Evolutionary conservation across 1,140 invertebrate genomes (phyloP).

Genomic region (Drepana arcuata): DNA sequence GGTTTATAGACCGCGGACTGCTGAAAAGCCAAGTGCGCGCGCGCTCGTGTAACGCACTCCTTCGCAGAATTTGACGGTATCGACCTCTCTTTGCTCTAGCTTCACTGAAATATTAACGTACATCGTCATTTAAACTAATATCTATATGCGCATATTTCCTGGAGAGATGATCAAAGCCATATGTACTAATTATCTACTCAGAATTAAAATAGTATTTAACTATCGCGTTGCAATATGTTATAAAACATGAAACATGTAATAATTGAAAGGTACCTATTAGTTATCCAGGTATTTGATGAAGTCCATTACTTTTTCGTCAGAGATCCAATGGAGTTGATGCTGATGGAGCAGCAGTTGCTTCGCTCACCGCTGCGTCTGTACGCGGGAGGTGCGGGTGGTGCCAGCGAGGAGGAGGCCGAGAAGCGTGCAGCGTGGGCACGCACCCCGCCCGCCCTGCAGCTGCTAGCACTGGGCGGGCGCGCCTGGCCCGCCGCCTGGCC

Average conservation of each 20-base stretch:
- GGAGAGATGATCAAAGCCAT: no score
- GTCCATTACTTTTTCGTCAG: conserved; percentile 38
- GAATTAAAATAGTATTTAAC: no score
- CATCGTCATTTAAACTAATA: no score
- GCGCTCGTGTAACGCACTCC: conserved; percentile 26
- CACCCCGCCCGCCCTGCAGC: conserved; percentile 52
- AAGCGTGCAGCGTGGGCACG: conserved; percentile 62
- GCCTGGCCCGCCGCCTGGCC: conserved; percentile 55
- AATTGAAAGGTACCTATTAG: no score
- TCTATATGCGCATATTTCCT: no score
- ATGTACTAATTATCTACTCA: no score
- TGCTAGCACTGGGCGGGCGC: conserved; percentile 54
- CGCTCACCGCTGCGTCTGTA: conserved; percentile 64
- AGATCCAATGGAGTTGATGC: conserved; percentile 71
- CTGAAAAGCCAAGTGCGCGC: conserved; percentile 54
- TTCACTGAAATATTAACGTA: conserved; percentile 31
- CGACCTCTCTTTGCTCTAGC: conserved; percentile 4
- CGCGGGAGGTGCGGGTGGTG: conserved; percentile 28
- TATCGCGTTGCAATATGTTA: no score
- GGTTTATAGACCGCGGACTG: conserved; percentile 57
- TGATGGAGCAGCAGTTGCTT: conserved; percentile 68
- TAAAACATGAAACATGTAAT: no score
- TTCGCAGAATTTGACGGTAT: conserved; percentile 40
- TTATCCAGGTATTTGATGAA: conserved; percentile 3
- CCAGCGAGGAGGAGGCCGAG: conserved; percentile 47